Conservation (phyloP, 1,140 invertebrate genomes). For the Eriosoma lanigerum region DNA sequence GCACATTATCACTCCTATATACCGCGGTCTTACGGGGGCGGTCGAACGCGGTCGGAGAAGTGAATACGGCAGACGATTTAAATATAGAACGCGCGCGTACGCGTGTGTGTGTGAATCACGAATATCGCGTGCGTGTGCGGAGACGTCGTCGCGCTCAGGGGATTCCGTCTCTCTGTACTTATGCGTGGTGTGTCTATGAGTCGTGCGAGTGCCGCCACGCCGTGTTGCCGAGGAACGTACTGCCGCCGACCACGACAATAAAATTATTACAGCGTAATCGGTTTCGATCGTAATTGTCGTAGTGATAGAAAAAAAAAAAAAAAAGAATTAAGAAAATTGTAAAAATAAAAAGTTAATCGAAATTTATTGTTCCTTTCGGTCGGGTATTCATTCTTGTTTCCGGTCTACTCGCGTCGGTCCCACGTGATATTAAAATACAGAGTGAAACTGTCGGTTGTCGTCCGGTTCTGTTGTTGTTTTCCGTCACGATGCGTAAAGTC, state of each 20-base stretch:
- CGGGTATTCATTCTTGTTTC: too few relatives aligned
- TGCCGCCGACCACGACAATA: not conserved
- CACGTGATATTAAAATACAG: not conserved
- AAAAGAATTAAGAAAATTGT: too few relatives aligned
- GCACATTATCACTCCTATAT: too few relatives aligned
- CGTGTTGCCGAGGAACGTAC: conserved; percentile 2
- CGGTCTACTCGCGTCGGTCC: too few relatives aligned
- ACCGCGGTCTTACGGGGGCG: not conserved
- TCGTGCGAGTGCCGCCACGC: conserved; percentile 37
- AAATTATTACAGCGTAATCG: not conserved
- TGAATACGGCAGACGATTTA: conserved; percentile 34
- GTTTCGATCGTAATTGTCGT: not conserved
- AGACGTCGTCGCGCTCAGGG: conserved; percentile 38
- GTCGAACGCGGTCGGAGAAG: not conserved
- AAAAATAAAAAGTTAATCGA: too few relatives aligned
- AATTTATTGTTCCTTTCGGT: too few relatives aligned
- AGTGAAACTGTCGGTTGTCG: not conserved
- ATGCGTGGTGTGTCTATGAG: not conserved
- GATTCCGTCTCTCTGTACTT: conserved; percentile 34
- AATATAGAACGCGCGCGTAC: conserved; percentile 38
- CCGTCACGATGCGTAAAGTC: too few relatives aligned
- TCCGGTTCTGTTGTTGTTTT: not conserved
- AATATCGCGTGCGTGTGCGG: conserved; percentile 36
- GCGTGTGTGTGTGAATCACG: not conserved
- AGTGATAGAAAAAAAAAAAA: too few relatives aligned